Percentiles rank a stretch among this genome's conserved stretches.
These are phyloP conservation scores for Agriopis marginaria DNA, from an alignment of 2,888 invertebrate species.

Conservation along the genomic window DNA sequence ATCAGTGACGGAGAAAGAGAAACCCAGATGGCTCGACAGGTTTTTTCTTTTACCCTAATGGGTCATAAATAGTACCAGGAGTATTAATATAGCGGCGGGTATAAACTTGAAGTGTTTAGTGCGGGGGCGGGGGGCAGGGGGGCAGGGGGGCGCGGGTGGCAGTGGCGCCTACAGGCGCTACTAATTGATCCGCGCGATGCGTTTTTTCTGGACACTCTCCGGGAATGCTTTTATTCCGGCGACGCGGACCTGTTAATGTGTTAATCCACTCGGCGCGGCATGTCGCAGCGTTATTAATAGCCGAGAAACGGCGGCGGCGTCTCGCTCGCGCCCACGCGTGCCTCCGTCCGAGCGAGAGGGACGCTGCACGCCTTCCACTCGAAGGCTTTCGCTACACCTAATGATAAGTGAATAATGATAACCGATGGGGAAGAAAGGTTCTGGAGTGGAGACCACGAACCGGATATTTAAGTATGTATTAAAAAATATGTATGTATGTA, in stretches of 20 bases:
- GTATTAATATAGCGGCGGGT: constrained; percentile 45
- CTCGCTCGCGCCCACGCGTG: constrained; percentile 51
- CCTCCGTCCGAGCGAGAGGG: constrained; percentile 36
- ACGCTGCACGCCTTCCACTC: constrained; percentile 39
- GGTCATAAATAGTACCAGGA: constrained; percentile 45
- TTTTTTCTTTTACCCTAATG: constrained; percentile 47
- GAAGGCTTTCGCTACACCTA: constrained; percentile 36
- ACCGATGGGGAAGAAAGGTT: no score
- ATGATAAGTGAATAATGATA: constrained; percentile 43
- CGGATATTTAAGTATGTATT: no score
- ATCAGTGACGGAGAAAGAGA: constrained; percentile 29
- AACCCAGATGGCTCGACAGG: constrained; percentile 43
- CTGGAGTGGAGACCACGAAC: no score
- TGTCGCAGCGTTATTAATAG: constrained; percentile 78
- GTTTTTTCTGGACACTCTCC: constrained; percentile 60
- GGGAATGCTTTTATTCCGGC: constrained; percentile 81
- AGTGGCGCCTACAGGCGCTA: constrained; percentile 51
- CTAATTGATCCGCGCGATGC: constrained; percentile 57
- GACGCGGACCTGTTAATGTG: constrained; percentile 79
- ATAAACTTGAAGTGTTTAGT: constrained; percentile 42
- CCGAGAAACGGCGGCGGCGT: constrained; percentile 56
- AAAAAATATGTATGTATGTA: no score
- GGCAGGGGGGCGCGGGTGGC: constrained; percentile 17
- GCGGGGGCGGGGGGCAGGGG: constrained; percentile 39
- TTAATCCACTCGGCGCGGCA: constrained; percentile 81